Evolutionary conservation across 2,888 invertebrate species (phyloP), one percentile per base, ranked within the genome.

Genomic region (Tetanocera ferruginea): DNA sequence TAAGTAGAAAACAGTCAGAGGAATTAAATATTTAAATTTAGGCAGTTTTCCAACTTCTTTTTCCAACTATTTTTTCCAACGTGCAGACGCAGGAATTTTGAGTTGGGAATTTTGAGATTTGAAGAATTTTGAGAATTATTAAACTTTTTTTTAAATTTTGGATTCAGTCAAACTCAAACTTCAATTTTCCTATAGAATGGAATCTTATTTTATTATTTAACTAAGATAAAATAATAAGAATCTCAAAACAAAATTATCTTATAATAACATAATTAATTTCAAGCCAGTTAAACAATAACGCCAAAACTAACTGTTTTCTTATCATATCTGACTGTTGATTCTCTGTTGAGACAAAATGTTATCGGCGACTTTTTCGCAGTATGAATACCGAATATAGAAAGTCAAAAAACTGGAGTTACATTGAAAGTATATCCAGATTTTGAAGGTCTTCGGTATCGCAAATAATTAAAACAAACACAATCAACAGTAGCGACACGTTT

Each of bases 381-480:
- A 19, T 67, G 14, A 67, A 37, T 37, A 67, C 67, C 43, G 9
- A 67, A 67, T 49, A 5, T 4, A 8, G 14, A 67, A 67, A 34
- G 67, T 37, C 67, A 34, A 67, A 19, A 49, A 67, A 49, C 43
- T 34, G 19, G 23, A 67, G 37, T 67, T 49, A 23, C 67, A 67
- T 67, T 43, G 43, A 43, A 37, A 66, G n/a, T 23, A 28, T 17
- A 17, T 25, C 60, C 60, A 60, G 5, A 11, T 60, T 28, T 60
- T 67, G 49, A 67, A 37, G 43, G 37, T 23, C 67, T 17, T 67
- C 6, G 4, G 28, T 14, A 43, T 23, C 28, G 9, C 23, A 19
- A 37, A 37, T 9, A 19, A 3, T 43, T 43, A 34, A 37, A 37
- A 43, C 11, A 43, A n/a, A 67, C 19, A 37, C 23, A 6, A 37